Evolutionary conservation across 2,888 invertebrate species (phyloP).

Genomic region (Theretra japonica): DNA sequence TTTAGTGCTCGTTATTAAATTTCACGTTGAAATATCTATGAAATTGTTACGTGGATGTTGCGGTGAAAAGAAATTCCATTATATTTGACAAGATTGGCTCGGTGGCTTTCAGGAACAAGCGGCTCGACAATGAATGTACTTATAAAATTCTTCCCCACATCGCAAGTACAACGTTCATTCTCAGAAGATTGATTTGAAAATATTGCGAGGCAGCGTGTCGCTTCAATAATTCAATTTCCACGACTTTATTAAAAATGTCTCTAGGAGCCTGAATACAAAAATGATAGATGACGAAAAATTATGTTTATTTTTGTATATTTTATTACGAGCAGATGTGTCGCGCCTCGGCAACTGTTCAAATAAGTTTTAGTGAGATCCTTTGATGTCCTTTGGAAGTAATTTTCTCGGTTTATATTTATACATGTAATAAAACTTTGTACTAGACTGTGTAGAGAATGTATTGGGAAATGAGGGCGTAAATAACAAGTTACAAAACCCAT

Average conservation of each 20-base stretch:
- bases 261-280: slow-evolving; percentile 46
- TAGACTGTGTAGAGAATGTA: neutral
- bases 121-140: neutral
- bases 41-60: neutral
- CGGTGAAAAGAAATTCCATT: neutral
- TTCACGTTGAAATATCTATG: neutral
- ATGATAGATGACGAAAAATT: slow-evolving; percentile 59
- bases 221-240: slow-evolving; percentile 46
- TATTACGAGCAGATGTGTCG: slow-evolving; percentile 73
- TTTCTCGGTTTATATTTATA: slow-evolving; percentile 45
- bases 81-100: slow-evolving; percentile 1
- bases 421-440: slow-evolving; percentile 19
- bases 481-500: neutral
- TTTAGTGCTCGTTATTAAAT: slow-evolving; percentile 1
- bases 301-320: slow-evolving; percentile 66
- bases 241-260: slow-evolving; percentile 44
- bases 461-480: neutral
- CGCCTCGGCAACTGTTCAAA: slow-evolving; percentile 62
- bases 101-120: slow-evolving; percentile 13
- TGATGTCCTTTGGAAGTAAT: slow-evolving; percentile 72
- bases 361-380: slow-evolving; percentile 73
- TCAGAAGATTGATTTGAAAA: slow-evolving; percentile 31
- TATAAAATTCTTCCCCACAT: slow-evolving; percentile 25
- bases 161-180: slow-evolving; percentile 20
- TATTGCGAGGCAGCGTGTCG: slow-evolving; percentile 33